phyloP scores from a whole-genome alignment of 2,797 vertebrate species.

The Adrianichthys oophorus region DNA sequence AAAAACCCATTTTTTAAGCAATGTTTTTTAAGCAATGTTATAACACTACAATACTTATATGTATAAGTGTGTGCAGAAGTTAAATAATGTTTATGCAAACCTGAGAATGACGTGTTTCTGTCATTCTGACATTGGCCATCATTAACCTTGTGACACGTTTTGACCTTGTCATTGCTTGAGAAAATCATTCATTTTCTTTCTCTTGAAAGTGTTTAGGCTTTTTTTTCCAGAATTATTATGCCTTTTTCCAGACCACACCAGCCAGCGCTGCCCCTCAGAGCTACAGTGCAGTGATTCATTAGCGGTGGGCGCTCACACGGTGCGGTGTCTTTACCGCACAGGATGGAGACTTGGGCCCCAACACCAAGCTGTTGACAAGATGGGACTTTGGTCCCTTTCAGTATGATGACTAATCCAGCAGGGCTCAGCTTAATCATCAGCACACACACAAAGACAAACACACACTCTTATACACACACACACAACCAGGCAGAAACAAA shows the following conservation, averaged over 20 bases:
- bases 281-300: slow-evolving; percentile 62
- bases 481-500: slow-evolving; percentile 34
- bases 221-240: slow-evolving; percentile 48
- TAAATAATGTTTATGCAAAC: too few species aligned
- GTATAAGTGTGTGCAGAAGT: too few species aligned
- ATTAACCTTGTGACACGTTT: too few species aligned
- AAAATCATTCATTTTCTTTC: too few species aligned
- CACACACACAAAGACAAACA: slow-evolving; percentile 33
- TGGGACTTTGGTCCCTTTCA: slow-evolving; percentile 64
- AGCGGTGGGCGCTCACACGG: slow-evolving; percentile 51
- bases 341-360: slow-evolving; percentile 50
- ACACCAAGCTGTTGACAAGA: slow-evolving; percentile 70
- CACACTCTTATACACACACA: slow-evolving; percentile 27
- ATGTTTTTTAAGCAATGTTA: too few species aligned
- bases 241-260: slow-evolving; percentile 53
- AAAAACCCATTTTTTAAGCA: too few species aligned
- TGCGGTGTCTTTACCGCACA: slow-evolving; percentile 54
- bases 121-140: too few species aligned
- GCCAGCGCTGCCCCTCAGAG: slow-evolving; percentile 22
- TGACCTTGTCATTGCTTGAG: too few species aligned
- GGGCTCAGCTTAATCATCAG: slow-evolving; percentile 61
- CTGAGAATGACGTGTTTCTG: too few species aligned
- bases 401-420: slow-evolving; percentile 69
- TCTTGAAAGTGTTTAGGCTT: slow-evolving; percentile 46
- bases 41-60: too few species aligned